Evolutionary conservation across 2,113 vertebrate genomes (phyloP).

Genomic region (Nothobranchius furzeri): DNA sequence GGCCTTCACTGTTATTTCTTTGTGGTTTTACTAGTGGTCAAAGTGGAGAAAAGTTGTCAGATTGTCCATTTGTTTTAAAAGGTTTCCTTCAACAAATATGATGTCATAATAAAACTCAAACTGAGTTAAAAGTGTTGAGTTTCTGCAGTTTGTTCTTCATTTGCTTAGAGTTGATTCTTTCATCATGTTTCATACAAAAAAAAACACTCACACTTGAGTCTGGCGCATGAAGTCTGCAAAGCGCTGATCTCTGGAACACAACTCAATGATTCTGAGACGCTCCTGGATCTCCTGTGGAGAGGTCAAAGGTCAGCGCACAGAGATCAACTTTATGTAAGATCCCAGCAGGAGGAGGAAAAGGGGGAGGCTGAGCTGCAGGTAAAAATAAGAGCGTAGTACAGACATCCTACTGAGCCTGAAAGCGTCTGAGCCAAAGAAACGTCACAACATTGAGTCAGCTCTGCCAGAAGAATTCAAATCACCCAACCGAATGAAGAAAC

Average conservation of each 20-base stretch:
- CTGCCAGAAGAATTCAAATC: background rate
- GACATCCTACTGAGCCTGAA: constrained; percentile 19
- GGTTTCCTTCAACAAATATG: too few relatives aligned
- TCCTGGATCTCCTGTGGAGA: constrained; percentile 88
- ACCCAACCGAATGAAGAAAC: background rate
- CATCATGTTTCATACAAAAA: too few relatives aligned
- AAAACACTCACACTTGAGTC: constrained; percentile 89
- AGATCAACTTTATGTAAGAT: constrained; percentile 27
- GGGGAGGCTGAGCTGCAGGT: constrained; percentile 11
- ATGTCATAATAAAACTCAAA: too few relatives aligned
- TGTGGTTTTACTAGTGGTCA: too few relatives aligned
- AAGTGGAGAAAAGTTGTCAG: too few relatives aligned
- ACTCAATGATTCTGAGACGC: constrained; percentile 87
- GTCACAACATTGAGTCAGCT: constrained; percentile 15
- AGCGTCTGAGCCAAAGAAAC: constrained; percentile 15
- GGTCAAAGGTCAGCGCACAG: constrained; percentile 25
- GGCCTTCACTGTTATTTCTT: too few relatives aligned
- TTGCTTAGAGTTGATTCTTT: too few relatives aligned
- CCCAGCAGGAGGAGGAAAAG: background rate
- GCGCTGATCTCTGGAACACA: constrained; percentile 86
- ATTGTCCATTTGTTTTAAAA: too few relatives aligned
- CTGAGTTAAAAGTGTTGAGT: too few relatives aligned
- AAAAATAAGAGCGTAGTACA: constrained; percentile 17
- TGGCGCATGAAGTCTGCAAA: constrained; percentile 90
- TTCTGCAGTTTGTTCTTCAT: background rate